Conservation (phyloP, 2,888 invertebrate genomes). For the Tetrapedia diversipes region DNA sequence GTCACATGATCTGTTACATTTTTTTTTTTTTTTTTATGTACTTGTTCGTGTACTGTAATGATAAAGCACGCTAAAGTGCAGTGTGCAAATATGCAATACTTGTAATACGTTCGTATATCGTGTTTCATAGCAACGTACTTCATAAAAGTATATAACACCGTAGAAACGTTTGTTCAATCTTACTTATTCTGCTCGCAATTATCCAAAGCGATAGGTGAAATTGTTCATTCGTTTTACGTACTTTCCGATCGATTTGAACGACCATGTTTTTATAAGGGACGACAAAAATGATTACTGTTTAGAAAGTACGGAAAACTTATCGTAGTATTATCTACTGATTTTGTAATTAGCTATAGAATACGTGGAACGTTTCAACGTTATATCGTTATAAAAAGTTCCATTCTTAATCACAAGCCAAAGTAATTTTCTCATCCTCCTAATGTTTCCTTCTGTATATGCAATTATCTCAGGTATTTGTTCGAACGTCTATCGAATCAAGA, state of each 20-base stretch:
- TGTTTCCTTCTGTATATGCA: not conserved
- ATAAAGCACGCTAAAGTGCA: no score
- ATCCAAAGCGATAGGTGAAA: no score
- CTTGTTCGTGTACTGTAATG: no score
- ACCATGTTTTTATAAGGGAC: no score
- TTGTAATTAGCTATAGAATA: not conserved
- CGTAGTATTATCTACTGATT: slow-evolving; percentile 31
- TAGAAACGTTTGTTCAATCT: no score
- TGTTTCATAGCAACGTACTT: no score
- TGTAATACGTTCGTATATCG: no score
- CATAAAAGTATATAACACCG: no score
- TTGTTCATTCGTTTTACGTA: no score
- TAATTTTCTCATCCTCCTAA: slow-evolving; percentile 2
- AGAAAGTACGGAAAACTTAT: slow-evolving; percentile 31
- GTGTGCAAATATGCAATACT: no score
- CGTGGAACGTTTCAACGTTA: slow-evolving; percentile 2
- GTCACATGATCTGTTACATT: not conserved
- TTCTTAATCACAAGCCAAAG: not conserved
- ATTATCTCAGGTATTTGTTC: slow-evolving; percentile 1
- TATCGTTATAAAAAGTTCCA: slow-evolving; percentile 18
- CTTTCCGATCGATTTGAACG: slow-evolving; percentile 7
- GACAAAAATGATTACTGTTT: slow-evolving; percentile 18
- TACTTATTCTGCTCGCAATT: no score
- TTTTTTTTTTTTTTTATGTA: not conserved
- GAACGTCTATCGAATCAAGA: not conserved